Conservation (phyloP, 2,113 vertebrate genomes). For the Aleadryas rufinucha region DNA sequence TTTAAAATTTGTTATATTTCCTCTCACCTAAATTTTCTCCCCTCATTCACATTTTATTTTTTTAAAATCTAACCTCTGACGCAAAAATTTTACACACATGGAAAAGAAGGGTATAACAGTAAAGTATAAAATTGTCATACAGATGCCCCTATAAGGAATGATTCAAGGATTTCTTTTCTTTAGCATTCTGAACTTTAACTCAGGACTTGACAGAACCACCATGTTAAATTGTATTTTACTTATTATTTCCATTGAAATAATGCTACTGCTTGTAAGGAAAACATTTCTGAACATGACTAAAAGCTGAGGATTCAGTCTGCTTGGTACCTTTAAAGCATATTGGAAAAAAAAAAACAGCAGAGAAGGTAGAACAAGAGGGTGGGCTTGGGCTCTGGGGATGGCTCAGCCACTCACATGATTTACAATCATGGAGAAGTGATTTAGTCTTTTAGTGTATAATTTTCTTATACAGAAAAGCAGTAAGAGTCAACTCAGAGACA, state of each 20-base stretch:
- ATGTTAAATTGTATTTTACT: background rate
- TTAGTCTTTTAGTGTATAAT: background rate
- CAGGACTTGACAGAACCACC: background rate
- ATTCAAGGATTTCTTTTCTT: background rate
- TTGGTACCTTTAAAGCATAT: background rate
- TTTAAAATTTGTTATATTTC: background rate
- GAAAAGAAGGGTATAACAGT: background rate
- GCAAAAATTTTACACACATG: background rate
- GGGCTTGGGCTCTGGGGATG: background rate
- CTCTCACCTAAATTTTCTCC: background rate
- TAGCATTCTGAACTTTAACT: background rate
- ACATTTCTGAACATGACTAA: background rate
- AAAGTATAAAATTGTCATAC: background rate
- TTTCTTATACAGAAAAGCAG: background rate
- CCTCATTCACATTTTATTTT: background rate
- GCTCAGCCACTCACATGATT: background rate
- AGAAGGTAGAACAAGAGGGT: background rate
- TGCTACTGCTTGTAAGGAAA: background rate
- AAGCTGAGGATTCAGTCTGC: background rate
- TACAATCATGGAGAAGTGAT: background rate
- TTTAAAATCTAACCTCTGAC: background rate
- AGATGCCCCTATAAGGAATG: background rate
- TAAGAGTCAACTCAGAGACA: background rate
- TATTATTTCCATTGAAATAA: background rate
- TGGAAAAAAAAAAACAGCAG: background rate